Evolutionary conservation across 2,113 vertebrate genomes (phyloP).

Genomic region (Dryoscopus gambensis): DNA sequence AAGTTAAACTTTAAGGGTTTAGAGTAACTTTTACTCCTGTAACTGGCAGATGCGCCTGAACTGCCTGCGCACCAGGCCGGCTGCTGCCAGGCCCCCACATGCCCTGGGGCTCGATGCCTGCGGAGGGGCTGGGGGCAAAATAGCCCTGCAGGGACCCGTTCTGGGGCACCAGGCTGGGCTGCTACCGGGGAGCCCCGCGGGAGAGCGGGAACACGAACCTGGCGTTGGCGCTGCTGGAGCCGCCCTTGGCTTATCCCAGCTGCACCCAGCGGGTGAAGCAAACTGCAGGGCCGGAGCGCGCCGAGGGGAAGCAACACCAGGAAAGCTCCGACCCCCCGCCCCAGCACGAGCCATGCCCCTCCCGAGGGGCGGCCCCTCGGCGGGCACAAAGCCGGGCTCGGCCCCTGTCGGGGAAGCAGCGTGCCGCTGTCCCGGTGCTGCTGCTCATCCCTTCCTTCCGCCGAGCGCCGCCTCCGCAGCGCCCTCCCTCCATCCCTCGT

Average conservation of each 20-base stretch:
- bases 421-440: fast-evolving
- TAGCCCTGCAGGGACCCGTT: not conserved
- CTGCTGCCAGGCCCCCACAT: fast-evolving
- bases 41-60: fast-evolving
- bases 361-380: slow-evolving; percentile 12
- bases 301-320: fast-evolving
- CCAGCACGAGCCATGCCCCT: not conserved
- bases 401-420: fast-evolving
- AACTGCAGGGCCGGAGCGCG: fast-evolving
- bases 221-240: fast-evolving
- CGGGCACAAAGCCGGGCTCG: not conserved
- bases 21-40: not conserved
- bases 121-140: not conserved
- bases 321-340: not conserved
- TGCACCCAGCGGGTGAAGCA: fast-evolving
- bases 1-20: not conserved
- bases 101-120: not conserved
- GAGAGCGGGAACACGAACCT: fast-evolving
- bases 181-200: not conserved
- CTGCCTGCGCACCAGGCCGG: fast-evolving
- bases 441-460: not conserved
- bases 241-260: fast-evolving
- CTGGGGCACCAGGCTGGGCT: not conserved
- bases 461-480: not conserved
- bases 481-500: not conserved